Evolutionary conservation across 2,113 vertebrate species (phyloP).

Genomic region (Enhydra lutris): DNA sequence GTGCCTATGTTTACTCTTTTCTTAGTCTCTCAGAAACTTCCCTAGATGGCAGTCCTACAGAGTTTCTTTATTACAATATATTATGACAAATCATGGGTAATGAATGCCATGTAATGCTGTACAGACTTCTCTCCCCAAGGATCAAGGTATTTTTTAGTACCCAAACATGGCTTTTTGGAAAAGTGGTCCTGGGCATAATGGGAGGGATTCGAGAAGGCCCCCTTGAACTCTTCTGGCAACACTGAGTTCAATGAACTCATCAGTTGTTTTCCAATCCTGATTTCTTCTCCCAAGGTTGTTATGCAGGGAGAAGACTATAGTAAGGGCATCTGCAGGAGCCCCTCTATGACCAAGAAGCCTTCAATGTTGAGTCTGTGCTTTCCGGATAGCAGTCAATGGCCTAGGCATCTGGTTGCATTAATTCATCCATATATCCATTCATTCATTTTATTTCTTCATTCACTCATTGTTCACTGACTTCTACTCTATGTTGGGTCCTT

Average conservation of each 20-base stretch:
- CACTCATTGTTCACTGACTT: neutral
- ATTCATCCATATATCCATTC: neutral
- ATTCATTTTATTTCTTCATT: neutral
- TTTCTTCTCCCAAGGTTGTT: neutral
- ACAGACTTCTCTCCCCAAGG: neutral
- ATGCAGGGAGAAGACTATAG: neutral
- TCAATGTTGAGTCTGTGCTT: neutral
- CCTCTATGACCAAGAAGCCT: neutral
- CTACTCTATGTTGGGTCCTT: neutral
- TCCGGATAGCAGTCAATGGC: neutral
- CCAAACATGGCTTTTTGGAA: neutral
- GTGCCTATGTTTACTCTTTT: neutral
- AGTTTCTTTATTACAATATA: neutral
- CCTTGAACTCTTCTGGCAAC: neutral
- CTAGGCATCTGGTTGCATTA: neutral
- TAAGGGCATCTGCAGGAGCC: accelerated
- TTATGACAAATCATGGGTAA: neutral
- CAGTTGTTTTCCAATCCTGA: neutral
- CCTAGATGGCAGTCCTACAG: neutral
- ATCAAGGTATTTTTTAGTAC: neutral
- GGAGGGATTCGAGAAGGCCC: neutral
- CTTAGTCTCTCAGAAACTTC: neutral
- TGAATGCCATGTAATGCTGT: neutral
- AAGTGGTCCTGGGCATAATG: neutral
- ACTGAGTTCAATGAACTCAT: neutral